These are phyloP conservation scores for Parazoanthus darwini DNA, from an alignment of 92 coral and sea anemone genomes.

Conservation along the genomic window DNA sequence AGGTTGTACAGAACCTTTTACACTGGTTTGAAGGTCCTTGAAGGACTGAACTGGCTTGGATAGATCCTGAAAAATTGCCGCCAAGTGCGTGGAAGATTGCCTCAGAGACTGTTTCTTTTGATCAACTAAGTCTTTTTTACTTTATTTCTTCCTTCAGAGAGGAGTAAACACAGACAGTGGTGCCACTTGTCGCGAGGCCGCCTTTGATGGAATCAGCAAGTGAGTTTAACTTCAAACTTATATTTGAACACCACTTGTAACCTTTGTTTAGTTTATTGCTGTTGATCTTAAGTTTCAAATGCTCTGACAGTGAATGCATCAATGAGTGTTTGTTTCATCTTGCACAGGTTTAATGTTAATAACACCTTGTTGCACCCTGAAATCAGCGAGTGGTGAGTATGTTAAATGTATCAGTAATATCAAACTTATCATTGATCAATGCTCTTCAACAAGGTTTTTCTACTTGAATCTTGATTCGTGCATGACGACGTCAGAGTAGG, in stretches of 20 bases:
- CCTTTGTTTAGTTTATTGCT: too few relatives aligned
- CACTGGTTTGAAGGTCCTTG: too few relatives aligned
- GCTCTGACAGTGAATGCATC: background rate
- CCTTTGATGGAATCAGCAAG: slow-evolving; percentile 99
- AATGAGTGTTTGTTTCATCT: background rate
- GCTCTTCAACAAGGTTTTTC: too few relatives aligned
- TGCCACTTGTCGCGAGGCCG: slow-evolving; percentile 87
- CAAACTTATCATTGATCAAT: background rate
- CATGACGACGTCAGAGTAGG: too few relatives aligned
- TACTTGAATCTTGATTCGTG: too few relatives aligned
- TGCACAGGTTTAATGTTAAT: slow-evolving; percentile 78
- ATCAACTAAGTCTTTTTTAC: background rate
- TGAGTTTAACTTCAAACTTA: slow-evolving; percentile 29
- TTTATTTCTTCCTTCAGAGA: slow-evolving; percentile 54
- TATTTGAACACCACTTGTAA: background rate
- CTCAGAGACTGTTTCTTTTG: background rate
- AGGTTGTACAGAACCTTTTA: too few relatives aligned
- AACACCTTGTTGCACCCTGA: slow-evolving; percentile 82
- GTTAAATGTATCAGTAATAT: background rate
- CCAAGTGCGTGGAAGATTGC: background rate
- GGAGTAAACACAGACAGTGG: slow-evolving; percentile 95
- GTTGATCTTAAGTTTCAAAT: too few relatives aligned
- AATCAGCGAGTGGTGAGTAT: slow-evolving; percentile 90
- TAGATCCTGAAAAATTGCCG: too few relatives aligned
- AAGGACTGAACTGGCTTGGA: too few relatives aligned